Conservation (phyloP, 2,888 invertebrate genomes). For the Catocala nupta region DNA sequence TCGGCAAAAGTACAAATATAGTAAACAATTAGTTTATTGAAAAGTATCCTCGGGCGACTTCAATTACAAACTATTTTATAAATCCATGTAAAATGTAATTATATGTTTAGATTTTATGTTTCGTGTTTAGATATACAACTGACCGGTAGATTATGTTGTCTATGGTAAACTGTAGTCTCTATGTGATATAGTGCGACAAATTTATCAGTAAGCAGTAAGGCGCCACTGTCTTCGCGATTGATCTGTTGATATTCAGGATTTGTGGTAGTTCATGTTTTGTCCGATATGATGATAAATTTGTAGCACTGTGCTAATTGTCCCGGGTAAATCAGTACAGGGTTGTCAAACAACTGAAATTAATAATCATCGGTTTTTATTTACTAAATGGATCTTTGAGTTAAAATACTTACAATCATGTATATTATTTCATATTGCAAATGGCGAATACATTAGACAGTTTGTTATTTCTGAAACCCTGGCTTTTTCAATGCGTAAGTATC, state of each 20-base stretch:
- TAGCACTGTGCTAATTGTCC: neutral
- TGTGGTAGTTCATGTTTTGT: neutral
- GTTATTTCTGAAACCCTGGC: too few relatives aligned
- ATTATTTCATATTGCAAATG: too few relatives aligned
- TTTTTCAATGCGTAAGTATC: too few relatives aligned
- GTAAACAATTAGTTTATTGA: neutral
- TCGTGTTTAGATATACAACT: slow-evolving; percentile 10
- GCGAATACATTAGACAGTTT: too few relatives aligned
- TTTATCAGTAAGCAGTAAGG: neutral
- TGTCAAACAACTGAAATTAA: too few relatives aligned
- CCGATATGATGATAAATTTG: neutral
- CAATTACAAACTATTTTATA: slow-evolving; percentile 1
- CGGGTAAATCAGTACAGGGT: slow-evolving; percentile 1
- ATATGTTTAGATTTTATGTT: slow-evolving; percentile 24
- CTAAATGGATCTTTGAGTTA: too few relatives aligned
- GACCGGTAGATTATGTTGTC: slow-evolving; percentile 32
- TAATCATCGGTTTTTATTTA: too few relatives aligned
- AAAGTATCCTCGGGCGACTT: slow-evolving; percentile 29
- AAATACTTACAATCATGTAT: too few relatives aligned
- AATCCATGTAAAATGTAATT: slow-evolving; percentile 23
- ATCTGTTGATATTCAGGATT: neutral
- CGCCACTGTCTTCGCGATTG: neutral
- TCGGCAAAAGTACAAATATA: too few relatives aligned
- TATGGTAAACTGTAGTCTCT: slow-evolving; percentile 23
- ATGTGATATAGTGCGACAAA: slow-evolving; percentile 10